A percentile compares a stretch with the other conserved stretches of the same genome.
These are phyloP conservation scores for Phalacrocorax pelagicus DNA, from an alignment of 2,113 vertebrate genomes.

Conservation along the genomic window DNA sequence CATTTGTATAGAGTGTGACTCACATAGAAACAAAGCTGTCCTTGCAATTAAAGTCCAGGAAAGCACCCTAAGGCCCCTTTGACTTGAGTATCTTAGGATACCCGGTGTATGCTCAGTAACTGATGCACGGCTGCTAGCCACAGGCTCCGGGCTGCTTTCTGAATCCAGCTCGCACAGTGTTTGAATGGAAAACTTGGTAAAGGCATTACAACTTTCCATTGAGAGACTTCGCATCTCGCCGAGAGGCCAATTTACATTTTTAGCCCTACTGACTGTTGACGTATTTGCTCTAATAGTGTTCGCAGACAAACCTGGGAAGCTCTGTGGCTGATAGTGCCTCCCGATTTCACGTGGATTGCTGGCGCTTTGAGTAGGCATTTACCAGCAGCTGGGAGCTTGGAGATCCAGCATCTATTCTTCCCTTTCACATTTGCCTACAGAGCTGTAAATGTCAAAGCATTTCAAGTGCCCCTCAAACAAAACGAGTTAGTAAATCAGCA, in stretches of 20 bases:
- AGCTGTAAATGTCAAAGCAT: slow-evolving; percentile 60
- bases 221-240: slow-evolving; percentile 12
- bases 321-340: background rate
- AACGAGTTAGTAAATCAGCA: slow-evolving; percentile 44
- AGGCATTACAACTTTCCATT: background rate
- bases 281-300: background rate
- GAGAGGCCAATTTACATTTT: slow-evolving; percentile 33
- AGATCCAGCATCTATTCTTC: slow-evolving; percentile 46
- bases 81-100: background rate
- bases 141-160: background rate
- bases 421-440: slow-evolving; percentile 50
- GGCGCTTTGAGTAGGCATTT: background rate
- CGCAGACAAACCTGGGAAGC: background rate
- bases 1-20: background rate
- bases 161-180: background rate
- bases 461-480: slow-evolving; percentile 52
- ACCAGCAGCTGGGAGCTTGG: slow-evolving; percentile 43
- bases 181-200: background rate
- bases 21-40: background rate
- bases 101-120: background rate
- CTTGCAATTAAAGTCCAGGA: background rate
- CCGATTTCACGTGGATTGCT: background rate
- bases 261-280: background rate
- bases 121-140: background rate
- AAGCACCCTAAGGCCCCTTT: slow-evolving; percentile 2